A percentile compares a stretch with the other conserved stretches of the same genome.
Conservation (phyloP, 2,113 vertebrate genomes). For the Lipophrys pholis region DNA sequence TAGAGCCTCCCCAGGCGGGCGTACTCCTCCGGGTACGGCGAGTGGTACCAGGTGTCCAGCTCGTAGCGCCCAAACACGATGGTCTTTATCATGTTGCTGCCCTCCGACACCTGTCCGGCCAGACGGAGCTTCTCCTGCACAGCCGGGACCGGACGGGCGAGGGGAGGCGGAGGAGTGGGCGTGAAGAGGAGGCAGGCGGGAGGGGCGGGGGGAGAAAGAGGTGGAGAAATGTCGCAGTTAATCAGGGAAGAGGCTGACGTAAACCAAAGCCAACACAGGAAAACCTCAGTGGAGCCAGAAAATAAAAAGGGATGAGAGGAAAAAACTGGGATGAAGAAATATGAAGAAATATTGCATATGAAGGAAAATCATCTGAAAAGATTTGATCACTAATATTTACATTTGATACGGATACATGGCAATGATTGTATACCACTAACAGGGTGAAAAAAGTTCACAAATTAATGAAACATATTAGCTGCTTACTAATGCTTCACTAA, state of each 20-base stretch:
- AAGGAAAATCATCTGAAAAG: background rate
- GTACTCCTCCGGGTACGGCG: conserved; percentile 97
- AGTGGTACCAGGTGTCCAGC: conserved; percentile 98
- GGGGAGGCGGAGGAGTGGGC: conserved; percentile 13
- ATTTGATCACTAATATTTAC: background rate
- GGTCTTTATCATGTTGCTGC: conserved; percentile 97
- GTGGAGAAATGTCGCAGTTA: conserved; percentile 41
- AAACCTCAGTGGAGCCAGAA: conserved; percentile 47
- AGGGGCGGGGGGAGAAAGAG: conserved; percentile 5
- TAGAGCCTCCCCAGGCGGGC: conserved; percentile 96
- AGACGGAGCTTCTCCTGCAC: conserved; percentile 93
- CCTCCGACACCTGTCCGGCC: conserved; percentile 94
- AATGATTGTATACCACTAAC: too few relatives aligned
- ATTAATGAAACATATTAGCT: too few relatives aligned
- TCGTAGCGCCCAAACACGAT: conserved; percentile 97
- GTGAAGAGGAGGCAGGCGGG: conserved; percentile 18
- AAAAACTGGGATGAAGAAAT: conserved; percentile 7
- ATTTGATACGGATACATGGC: too few relatives aligned
- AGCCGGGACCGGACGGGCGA: conserved; percentile 20
- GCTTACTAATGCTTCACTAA: too few relatives aligned
- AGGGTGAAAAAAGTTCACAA: too few relatives aligned
- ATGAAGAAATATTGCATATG: background rate
- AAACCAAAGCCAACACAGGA: conserved; percentile 2
- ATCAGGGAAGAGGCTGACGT: conserved; percentile 11
- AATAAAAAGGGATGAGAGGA: conserved; percentile 11